Evolutionary conservation across 1,140 invertebrate species (phyloP).

Genomic region (Maconellicoccus hirsutus): DNA sequence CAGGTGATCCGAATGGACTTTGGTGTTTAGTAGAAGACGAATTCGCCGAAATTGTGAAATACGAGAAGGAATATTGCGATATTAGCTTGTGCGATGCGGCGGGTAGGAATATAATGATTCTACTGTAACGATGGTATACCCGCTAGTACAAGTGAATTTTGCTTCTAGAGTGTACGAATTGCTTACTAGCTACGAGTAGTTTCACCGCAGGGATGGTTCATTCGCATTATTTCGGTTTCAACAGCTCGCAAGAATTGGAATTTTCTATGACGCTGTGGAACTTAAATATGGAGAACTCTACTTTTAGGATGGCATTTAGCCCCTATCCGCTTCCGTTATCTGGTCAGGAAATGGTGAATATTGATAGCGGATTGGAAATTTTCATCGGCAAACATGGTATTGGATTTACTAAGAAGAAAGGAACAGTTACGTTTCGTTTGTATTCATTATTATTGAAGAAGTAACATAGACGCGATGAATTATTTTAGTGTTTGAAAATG

Average conservation of each 20-base stretch:
- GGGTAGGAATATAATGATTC: too few relatives aligned
- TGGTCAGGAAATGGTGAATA: neutral
- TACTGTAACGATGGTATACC: too few relatives aligned
- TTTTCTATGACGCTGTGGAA: neutral
- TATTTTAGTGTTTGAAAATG: too few relatives aligned
- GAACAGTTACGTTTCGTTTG: neutral
- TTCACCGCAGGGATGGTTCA: too few relatives aligned
- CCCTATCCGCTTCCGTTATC: slow-evolving; percentile 19
- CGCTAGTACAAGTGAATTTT: too few relatives aligned
- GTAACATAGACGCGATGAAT: too few relatives aligned
- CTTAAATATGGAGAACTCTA: neutral
- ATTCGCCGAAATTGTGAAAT: slow-evolving; percentile 34
- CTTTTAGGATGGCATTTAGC: slow-evolving; percentile 11
- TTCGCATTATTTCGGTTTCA: too few relatives aligned
- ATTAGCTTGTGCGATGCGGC: too few relatives aligned
- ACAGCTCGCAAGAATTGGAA: neutral
- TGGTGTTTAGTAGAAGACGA: slow-evolving; percentile 43
- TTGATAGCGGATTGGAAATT: slow-evolving; percentile 25
- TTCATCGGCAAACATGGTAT: slow-evolving; percentile 20
- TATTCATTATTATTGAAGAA: too few relatives aligned
- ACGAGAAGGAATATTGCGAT: slow-evolving; percentile 33
- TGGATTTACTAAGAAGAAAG: neutral
- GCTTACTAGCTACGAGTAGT: too few relatives aligned
- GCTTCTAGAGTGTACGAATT: too few relatives aligned
- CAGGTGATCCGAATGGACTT: slow-evolving; percentile 35